These are phyloP conservation scores for Lasiurus borealis DNA, from an alignment of 2,113 vertebrate species.

Conservation along the genomic window DNA sequence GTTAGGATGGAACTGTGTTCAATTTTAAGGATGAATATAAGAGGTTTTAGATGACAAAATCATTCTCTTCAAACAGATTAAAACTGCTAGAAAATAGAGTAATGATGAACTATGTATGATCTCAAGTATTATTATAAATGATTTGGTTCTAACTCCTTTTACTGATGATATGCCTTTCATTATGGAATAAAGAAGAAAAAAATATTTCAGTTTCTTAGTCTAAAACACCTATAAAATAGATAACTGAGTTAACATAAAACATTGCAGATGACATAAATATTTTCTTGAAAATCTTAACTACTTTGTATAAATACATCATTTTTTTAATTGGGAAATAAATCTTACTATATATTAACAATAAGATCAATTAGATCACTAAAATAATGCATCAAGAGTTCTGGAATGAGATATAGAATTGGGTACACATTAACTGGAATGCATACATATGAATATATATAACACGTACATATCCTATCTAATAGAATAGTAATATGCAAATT, in stretches of 20 bases:
- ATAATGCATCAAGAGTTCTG: neutral
- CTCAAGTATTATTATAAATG: neutral
- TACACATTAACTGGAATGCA: neutral
- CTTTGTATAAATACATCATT: neutral
- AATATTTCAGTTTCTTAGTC: neutral
- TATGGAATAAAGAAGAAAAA: neutral
- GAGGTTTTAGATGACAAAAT: neutral
- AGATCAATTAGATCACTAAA: slow-evolving; percentile 8
- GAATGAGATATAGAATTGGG: neutral
- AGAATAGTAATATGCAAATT: too few relatives aligned
- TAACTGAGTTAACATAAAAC: neutral
- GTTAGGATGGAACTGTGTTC: neutral
- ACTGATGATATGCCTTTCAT: neutral
- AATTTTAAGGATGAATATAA: neutral
- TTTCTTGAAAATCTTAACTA: neutral
- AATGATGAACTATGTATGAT: neutral
- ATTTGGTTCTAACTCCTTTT: neutral
- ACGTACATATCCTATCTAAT: too few relatives aligned
- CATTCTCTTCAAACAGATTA: neutral
- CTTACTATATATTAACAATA: neutral
- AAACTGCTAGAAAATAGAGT: neutral
- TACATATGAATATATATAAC: neutral
- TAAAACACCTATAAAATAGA: neutral
- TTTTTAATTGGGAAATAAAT: neutral
- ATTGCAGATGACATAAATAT: neutral